phyloP scores from a whole-genome alignment of 2,113 vertebrate genomes.

The Serinus canaria region DNA sequence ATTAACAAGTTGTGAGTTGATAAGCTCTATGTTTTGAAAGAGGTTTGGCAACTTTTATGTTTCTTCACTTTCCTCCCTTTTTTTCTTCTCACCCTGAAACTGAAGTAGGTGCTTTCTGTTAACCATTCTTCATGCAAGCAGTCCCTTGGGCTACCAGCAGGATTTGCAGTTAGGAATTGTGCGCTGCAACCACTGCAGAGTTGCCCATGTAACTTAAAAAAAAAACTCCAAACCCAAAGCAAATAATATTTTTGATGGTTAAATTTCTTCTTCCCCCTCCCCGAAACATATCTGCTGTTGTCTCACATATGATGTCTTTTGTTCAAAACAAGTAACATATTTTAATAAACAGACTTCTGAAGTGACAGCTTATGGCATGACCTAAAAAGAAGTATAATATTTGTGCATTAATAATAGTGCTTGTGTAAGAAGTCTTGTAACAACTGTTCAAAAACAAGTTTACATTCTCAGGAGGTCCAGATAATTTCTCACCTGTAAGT shows the following conservation, averaged over 20 bases:
- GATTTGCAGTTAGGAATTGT: background rate
- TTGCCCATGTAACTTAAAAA: background rate
- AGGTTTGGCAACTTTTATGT: background rate
- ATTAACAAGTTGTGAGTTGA: background rate
- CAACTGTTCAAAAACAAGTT: background rate
- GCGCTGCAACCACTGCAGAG: background rate
- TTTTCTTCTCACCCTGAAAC: fast-evolving
- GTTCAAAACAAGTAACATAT: background rate
- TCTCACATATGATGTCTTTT: background rate
- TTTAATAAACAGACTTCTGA: background rate
- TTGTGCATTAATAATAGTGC: background rate
- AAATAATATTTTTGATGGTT: background rate
- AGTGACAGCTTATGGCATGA: background rate
- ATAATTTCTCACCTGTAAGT: background rate
- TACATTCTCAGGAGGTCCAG: background rate
- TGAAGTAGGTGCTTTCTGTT: background rate
- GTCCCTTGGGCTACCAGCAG: background rate
- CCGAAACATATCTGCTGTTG: background rate
- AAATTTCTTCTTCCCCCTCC: background rate
- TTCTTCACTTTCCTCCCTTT: background rate
- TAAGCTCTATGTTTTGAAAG: background rate
- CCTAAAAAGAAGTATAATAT: background rate
- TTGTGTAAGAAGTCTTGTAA: background rate
- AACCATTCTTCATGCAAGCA: background rate
- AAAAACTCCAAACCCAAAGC: background rate